These are phyloP conservation scores for Psettodes erumei DNA, from an alignment of 2,113 vertebrate genomes.

Conservation along the genomic window DNA sequence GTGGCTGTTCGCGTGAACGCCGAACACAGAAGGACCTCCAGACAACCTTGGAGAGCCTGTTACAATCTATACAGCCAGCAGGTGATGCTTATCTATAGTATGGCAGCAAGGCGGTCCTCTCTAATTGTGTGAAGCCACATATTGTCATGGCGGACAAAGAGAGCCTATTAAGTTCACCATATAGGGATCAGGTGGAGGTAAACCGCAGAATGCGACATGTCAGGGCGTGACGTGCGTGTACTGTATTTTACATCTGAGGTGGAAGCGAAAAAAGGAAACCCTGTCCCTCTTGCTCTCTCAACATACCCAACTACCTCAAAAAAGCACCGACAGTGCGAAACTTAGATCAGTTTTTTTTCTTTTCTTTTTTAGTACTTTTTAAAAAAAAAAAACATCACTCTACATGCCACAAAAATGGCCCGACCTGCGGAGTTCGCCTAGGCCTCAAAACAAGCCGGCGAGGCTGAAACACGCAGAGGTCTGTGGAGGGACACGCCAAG, in stretches of 20 bases:
- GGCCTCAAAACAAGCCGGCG: conserved; percentile 59
- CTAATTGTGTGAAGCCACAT: conserved; percentile 79
- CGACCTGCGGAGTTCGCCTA: conserved; percentile 29
- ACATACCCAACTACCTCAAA: conserved; percentile 13
- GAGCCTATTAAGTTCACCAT: conserved; percentile 73
- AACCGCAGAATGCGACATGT: conserved; percentile 44
- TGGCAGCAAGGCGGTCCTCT: conserved; percentile 68
- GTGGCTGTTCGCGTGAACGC: conserved; percentile 50
- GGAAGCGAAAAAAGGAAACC: not conserved
- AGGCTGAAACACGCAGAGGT: conserved; percentile 44
- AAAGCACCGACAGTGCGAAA: conserved; percentile 25
- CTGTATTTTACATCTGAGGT: not conserved
- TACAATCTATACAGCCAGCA: conserved; percentile 80
- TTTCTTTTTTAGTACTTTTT: conserved; percentile 17
- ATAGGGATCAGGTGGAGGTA: conserved; percentile 59
- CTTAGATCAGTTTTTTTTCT: conserved; percentile 1
- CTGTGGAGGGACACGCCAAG: conserved; percentile 40
- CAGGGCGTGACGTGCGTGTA: conserved; percentile 5
- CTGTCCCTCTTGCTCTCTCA: conserved; percentile 1
- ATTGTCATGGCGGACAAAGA: conserved; percentile 80
- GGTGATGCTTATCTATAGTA: conserved; percentile 79
- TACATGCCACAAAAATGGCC: conserved; percentile 39
- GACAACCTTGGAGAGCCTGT: conserved; percentile 79
- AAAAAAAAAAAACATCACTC: conserved; percentile 12
- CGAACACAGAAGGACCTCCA: conserved; percentile 77